Conservation (phyloP, 92 coral and sea anemone species). For the Pocillopora grandis region DNA sequence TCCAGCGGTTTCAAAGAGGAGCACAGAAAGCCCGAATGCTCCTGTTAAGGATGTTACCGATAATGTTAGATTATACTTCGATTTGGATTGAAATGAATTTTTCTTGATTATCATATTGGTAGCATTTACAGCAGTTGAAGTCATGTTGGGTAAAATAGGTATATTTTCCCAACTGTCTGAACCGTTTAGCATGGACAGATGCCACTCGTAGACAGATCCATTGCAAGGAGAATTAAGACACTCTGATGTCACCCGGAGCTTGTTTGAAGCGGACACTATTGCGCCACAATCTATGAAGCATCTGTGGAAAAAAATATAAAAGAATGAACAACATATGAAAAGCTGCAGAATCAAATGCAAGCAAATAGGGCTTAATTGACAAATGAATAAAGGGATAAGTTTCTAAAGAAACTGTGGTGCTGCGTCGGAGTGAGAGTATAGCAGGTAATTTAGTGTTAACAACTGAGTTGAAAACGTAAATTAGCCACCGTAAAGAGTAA, state of each 20-base stretch:
- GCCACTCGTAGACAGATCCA: conserved; percentile 34
- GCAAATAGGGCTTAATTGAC: not conserved
- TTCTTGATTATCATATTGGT: conserved; percentile 29
- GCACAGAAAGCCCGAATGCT: conserved; percentile 5
- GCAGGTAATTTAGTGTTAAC: too few relatives aligned
- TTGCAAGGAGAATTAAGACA: conserved; percentile 24
- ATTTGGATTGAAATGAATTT: not conserved
- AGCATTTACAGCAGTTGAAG: conserved; percentile 7
- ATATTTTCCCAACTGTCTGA: not conserved
- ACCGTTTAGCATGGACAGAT: not conserved
- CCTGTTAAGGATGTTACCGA: conserved; percentile 1
- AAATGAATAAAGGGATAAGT: too few relatives aligned
- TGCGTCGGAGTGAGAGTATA: too few relatives aligned
- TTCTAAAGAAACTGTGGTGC: too few relatives aligned
- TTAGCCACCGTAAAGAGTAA: too few relatives aligned
- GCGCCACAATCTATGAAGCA: conserved; percentile 30
- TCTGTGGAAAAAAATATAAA: not conserved
- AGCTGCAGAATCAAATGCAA: not conserved
- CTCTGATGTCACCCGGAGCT: conserved; percentile 25
- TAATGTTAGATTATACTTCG: not conserved
- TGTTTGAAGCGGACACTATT: conserved; percentile 23
- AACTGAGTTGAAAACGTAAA: too few relatives aligned
- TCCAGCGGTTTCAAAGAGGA: conserved; percentile 35
- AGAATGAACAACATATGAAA: not conserved
- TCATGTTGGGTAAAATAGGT: conserved; percentile 8